Evolutionary conservation across 2,113 vertebrate genomes (phyloP).

Genomic region (Rhinolophus ferrumequinum): DNA sequence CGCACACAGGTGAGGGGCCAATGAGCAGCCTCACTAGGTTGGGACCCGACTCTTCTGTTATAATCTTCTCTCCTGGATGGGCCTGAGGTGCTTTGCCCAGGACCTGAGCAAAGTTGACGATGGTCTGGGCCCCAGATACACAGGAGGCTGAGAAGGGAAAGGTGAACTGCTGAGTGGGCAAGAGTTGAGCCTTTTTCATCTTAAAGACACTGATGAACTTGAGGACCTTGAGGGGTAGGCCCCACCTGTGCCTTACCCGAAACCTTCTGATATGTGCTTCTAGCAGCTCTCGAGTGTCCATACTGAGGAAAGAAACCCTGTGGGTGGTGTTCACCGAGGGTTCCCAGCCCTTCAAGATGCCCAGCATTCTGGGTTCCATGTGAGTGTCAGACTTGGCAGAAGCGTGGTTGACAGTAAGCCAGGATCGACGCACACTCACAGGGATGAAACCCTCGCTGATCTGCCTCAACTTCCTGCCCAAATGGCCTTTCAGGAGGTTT

Average conservation of each 20-base stretch:
- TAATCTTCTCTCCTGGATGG: neutral
- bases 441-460: neutral
- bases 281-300: neutral
- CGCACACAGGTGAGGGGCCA: neutral
- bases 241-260: neutral
- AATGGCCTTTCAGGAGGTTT: neutral
- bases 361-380: neutral
- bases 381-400: neutral
- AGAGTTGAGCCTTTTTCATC: neutral
- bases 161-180: rapidly evolving
- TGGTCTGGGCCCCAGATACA: neutral
- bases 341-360: neutral
- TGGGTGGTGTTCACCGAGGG: neutral
- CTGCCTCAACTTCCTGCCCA: neutral
- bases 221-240: slow-evolving; percentile 4
- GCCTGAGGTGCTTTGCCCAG: neutral
- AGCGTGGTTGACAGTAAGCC: neutral
- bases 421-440: neutral
- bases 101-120: neutral
- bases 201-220: neutral
- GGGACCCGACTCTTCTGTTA: neutral
- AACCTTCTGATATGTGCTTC: slow-evolving; percentile 15
- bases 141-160: rapidly evolving
- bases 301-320: neutral
- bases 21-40: neutral